Conservation (phyloP, 1,140 invertebrate genomes). For the Drosophila kanapiae region DNA sequence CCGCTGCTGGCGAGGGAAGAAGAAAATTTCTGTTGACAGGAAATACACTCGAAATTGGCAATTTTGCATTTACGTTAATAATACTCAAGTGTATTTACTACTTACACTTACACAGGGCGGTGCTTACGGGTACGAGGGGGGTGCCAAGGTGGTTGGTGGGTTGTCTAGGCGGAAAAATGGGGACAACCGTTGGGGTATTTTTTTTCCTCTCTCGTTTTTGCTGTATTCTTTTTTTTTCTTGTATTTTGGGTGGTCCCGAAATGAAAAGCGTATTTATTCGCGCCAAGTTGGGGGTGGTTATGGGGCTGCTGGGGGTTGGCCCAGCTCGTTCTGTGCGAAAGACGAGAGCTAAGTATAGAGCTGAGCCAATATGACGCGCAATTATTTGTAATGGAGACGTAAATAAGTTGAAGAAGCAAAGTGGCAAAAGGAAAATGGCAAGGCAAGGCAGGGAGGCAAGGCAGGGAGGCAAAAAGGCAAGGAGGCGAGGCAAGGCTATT, state of each 20-base stretch:
- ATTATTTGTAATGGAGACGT: conserved; percentile 85
- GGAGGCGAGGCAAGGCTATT: not conserved
- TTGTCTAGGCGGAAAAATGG: conserved; percentile 69
- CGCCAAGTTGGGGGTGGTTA: conserved; percentile 18
- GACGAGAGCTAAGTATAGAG: conserved; percentile 60
- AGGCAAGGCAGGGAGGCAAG: conserved; percentile 18
- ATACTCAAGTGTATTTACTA: conserved; percentile 85
- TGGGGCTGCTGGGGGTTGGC: conserved; percentile 16
- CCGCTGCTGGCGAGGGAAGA: conserved; percentile 21
- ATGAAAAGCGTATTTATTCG: conserved; percentile 59
- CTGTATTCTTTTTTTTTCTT: not conserved
- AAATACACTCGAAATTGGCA: conserved; percentile 85
- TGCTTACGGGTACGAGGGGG: not conserved
- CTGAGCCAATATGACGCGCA: conserved; percentile 84
- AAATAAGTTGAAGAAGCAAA: conserved; percentile 82
- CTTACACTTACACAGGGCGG: conserved; percentile 55
- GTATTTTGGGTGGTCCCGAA: conserved; percentile 20
- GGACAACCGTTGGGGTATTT: conserved; percentile 33
- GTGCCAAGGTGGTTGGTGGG: not conserved
- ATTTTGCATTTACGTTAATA: conserved; percentile 85
- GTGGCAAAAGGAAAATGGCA: conserved; percentile 77
- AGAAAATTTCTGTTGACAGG: conserved; percentile 85
- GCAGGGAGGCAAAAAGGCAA: not conserved
- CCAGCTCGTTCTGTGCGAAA: conserved; percentile 26
- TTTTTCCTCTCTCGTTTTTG: not conserved